Evolutionary conservation across 1,140 invertebrate species (phyloP).

Genomic region (Physella acuta): DNA sequence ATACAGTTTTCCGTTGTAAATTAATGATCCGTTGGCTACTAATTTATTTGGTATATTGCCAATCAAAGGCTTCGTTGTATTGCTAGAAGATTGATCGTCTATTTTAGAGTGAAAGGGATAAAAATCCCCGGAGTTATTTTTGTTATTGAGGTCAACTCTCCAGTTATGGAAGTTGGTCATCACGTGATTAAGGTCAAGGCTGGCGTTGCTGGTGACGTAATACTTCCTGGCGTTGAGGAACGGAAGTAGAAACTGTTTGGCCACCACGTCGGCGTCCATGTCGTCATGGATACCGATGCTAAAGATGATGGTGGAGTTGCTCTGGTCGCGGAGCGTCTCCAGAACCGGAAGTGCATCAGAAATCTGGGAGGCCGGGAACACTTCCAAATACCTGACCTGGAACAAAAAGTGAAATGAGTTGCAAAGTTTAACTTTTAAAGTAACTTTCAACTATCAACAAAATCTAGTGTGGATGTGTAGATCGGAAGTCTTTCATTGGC

Average conservation of each 20-base stretch:
- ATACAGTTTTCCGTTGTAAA: no score
- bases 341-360: neutral
- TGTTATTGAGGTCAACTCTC: no score
- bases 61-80: no score
- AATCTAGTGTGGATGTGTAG: neutral
- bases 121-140: no score
- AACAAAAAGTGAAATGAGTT: neutral
- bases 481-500: neutral
- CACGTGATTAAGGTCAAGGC: no score
- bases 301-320: constrained; percentile 9
- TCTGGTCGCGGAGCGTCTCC: neutral
- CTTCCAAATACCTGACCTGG: constrained; percentile 3
- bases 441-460: neutral
- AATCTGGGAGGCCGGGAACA: neutral
- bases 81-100: no score
- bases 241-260: constrained; percentile 2
- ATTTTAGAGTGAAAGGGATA: no score
- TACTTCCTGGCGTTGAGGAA: no score
- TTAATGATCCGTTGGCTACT: no score
- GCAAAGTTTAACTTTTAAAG: neutral
- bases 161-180: no score
- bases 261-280: neutral
- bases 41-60: no score
- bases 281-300: constrained; percentile 17
- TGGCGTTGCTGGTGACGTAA: no score